Base-by-base conservation (phyloP, 2,797 vertebrate species). In the Sphaeramia orbicularis region DNA sequence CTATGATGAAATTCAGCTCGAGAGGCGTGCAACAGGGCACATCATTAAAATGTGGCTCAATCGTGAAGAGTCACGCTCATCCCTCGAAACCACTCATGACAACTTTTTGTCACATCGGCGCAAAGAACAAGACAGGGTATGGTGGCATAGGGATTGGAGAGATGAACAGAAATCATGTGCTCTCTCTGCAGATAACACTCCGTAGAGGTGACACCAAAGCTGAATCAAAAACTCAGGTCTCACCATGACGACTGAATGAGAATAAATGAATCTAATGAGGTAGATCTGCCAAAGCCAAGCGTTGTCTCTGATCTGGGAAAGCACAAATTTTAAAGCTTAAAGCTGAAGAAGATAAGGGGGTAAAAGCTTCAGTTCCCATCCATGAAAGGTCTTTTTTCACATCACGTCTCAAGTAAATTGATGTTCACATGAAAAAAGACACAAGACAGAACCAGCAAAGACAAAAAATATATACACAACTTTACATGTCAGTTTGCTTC, bases 1-100 rank as follows among this genome's bases (percentile, higher is more conserved):
- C 81, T 6, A 67, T 90, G 89, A 92, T 91, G 92, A 94, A 92
- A 93, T 88, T 72, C 86, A 77, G 83, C 86, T 80, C 6, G 79
- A 79, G 88, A 90, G 72, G 77, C 83, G 19, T 80, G 90, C 83
- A 91, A 92, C 86, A 88, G 86, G 80, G 81, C 85, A 30, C 73
- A 85, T 90, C 86, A 89, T 91, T 92, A 91, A 88, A 88, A 83
- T 13, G 74, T 65, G 76, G 68, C 88, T 85, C 80, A 78, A 85
- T 89, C 71, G 42, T 38, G 0, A 14, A 60, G 65, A 75, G 78
- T 75, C 70, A 19, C 14, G 27, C 71, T 80, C 18, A 55, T 89
- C 84, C 86, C 81, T 71, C 52, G 79, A 86, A 88, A 76, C 68
- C 65, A 35, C 63, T 72, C 32, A 1, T 64, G 65, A 81, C 80